Evolutionary conservation across 2,113 vertebrate species (phyloP).

Genomic region (Carettochelys insculpta): DNA sequence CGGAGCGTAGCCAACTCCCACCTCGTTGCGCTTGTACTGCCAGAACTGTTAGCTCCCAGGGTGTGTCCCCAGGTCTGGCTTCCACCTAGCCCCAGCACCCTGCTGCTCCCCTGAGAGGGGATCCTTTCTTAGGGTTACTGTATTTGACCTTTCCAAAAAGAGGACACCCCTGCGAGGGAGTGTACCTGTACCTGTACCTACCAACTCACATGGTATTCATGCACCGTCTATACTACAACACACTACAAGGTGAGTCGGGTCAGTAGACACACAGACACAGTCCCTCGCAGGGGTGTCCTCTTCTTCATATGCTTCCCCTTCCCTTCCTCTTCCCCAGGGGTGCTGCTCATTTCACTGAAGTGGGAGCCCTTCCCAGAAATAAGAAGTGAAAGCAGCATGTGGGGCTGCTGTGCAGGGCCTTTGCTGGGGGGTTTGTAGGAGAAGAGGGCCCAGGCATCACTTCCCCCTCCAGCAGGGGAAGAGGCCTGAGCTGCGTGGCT

Average conservation of each 20-base stretch:
- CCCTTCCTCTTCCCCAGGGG: neutral
- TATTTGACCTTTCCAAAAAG: too few species aligned
- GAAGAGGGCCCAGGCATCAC: neutral
- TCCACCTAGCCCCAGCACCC: neutral
- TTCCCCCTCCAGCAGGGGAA: neutral
- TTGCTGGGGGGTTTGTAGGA: neutral
- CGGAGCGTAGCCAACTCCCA: neutral
- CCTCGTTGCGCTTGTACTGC: neutral
- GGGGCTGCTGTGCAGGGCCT: neutral
- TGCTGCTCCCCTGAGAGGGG: too few species aligned
- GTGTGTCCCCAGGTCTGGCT: neutral
- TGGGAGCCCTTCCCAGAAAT: neutral
- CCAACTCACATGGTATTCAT: too few species aligned
- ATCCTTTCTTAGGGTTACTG: too few species aligned
- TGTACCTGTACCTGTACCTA: too few species aligned
- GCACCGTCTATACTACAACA: too few species aligned
- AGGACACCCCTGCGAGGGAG: too few species aligned
- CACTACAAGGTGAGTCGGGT: too few species aligned
- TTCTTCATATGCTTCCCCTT: too few species aligned
- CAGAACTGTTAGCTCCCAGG: neutral
- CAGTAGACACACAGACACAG: too few species aligned
- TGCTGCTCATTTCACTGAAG: neutral
- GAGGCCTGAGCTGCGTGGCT: neutral
- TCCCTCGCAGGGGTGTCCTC: too few species aligned
- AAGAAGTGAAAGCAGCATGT: neutral